These are phyloP conservation scores for Malachius bipustulatus DNA, from an alignment of 2,888 invertebrate species.

Conservation along the genomic window DNA sequence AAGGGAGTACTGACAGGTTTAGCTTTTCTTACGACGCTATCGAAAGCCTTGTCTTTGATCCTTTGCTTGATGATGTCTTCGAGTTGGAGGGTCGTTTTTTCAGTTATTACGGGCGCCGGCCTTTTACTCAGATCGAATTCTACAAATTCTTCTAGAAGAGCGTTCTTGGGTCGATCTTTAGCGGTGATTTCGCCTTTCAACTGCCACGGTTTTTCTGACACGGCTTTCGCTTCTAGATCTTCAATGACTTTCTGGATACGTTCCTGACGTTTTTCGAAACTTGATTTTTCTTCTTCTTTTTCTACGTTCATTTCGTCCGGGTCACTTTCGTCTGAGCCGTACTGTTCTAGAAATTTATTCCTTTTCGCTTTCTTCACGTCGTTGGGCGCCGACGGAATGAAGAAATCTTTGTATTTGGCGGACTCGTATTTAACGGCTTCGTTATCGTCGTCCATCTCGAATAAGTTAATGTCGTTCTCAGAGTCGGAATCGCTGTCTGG, in stretches of 20 bases:
- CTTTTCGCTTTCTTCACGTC: slow-evolving; percentile 30
- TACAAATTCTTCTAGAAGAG: slow-evolving; percentile 80
- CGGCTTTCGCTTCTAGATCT: slow-evolving; percentile 56
- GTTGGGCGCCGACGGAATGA: slow-evolving; percentile 37
- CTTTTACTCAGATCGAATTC: slow-evolving; percentile 77
- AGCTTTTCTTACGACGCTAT: slow-evolving; percentile 80
- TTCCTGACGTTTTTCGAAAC: slow-evolving; percentile 64
- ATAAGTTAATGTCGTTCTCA: slow-evolving; percentile 49
- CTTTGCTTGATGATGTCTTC: slow-evolving; percentile 87
- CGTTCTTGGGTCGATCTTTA: slow-evolving; percentile 74
- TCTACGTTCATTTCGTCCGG: slow-evolving; percentile 26
- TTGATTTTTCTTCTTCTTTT: slow-evolving; percentile 39
- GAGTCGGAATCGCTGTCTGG: slow-evolving; percentile 35
- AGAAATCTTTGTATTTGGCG: slow-evolving; percentile 58
- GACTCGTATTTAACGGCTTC: slow-evolving; percentile 39
- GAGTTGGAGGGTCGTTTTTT: slow-evolving; percentile 72
- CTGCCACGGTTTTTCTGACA: slow-evolving; percentile 88
- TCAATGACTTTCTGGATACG: slow-evolving; percentile 56
- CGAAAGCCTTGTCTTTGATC: slow-evolving; percentile 88
- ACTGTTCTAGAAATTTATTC: slow-evolving; percentile 29
- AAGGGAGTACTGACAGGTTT: slow-evolving; percentile 73
- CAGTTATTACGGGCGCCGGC: slow-evolving; percentile 85
- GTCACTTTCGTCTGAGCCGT: slow-evolving; percentile 24
- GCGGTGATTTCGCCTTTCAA: slow-evolving; percentile 81
- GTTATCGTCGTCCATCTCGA: slow-evolving; percentile 36